phyloP scores from a whole-genome alignment of 2,888 invertebrate genomes.

The Adelognathus sp. region DNA sequence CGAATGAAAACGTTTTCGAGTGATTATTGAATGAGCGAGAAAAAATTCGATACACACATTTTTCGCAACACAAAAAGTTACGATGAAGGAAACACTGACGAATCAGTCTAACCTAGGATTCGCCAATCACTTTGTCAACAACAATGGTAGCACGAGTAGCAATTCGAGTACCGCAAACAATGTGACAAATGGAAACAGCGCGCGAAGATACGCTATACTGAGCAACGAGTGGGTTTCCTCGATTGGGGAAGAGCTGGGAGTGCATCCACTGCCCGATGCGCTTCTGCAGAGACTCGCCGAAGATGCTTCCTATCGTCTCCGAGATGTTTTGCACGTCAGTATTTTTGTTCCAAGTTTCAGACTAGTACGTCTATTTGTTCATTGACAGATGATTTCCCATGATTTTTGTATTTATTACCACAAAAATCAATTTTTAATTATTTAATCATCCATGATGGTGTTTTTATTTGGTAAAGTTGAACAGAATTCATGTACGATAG shows the following conservation, averaged over 20 bases:
- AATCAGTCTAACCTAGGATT: slow-evolving; percentile 70
- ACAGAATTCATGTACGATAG: too few relatives aligned
- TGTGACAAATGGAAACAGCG: slow-evolving; percentile 69
- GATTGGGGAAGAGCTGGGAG: slow-evolving; percentile 78
- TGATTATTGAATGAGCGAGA: neutral
- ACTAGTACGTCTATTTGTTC: neutral
- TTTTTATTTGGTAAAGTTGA: too few relatives aligned
- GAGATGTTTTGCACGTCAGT: slow-evolving; percentile 77
- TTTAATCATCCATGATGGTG: too few relatives aligned
- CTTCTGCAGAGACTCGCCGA: slow-evolving; percentile 75
- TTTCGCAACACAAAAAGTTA: too few relatives aligned
- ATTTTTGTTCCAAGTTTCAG: neutral
- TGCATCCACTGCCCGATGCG: slow-evolving; percentile 76
- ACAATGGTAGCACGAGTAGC: slow-evolving; percentile 71
- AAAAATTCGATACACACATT: neutral
- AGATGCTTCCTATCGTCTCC: slow-evolving; percentile 78
- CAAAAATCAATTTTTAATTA: too few relatives aligned
- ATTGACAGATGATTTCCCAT: neutral
- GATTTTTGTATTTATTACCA: too few relatives aligned
- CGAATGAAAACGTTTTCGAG: neutral
- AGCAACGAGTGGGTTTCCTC: slow-evolving; percentile 78
- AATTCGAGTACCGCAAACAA: slow-evolving; percentile 68
- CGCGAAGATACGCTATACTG: slow-evolving; percentile 76
- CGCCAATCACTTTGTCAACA: slow-evolving; percentile 75
- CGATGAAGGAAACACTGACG: slow-evolving; percentile 76